phyloP scores from a whole-genome alignment of 2,888 invertebrate species.

The Drosophila bunnanda region DNA sequence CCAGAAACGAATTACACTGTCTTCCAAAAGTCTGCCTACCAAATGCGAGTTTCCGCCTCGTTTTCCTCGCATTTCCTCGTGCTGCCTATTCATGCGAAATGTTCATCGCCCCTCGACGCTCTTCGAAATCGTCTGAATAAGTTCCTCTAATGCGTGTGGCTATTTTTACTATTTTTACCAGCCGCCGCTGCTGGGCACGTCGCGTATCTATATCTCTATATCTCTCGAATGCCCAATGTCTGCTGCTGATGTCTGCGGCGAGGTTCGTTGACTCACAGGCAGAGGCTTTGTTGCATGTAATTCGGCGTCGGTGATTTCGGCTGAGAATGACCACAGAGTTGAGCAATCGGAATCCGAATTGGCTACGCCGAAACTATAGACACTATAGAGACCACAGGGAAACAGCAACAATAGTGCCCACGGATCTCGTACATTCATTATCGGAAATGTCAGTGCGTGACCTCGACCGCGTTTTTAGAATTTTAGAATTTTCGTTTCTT shows the following conservation, averaged over 20 bases:
- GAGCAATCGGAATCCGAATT: conserved; percentile 68
- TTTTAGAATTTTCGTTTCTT: conserved; percentile 54
- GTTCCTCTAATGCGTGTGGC: conserved; percentile 68
- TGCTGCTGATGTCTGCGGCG: conserved; percentile 27
- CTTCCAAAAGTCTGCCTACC: conserved; percentile 55
- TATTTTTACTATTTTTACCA: conserved; percentile 58
- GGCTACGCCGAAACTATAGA: conserved; percentile 27
- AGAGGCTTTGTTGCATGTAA: conserved; percentile 21
- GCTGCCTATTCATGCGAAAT: conserved; percentile 59
- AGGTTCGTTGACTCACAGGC: conserved; percentile 73
- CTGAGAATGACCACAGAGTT: conserved; percentile 46
- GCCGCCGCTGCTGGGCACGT: conserved; percentile 59
- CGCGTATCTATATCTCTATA: conserved; percentile 56
- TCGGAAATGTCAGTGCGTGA: conserved; percentile 78
- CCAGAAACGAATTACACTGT: conserved; percentile 26
- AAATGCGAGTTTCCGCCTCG: conserved; percentile 12
- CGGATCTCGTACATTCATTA: conserved; percentile 49
- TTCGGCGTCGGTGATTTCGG: conserved; percentile 11
- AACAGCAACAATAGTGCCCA: conserved; percentile 27
- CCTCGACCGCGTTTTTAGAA: conserved; percentile 75
- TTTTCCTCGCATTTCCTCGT: conserved; percentile 18
- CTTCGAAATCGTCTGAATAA: conserved; percentile 48
- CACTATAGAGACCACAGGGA: conserved; percentile 17
- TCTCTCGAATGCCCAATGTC: conserved; percentile 25
- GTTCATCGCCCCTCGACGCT: conserved; percentile 46